Conservation (phyloP, 2,113 vertebrate species). For the Ascaphus truei region DNA sequence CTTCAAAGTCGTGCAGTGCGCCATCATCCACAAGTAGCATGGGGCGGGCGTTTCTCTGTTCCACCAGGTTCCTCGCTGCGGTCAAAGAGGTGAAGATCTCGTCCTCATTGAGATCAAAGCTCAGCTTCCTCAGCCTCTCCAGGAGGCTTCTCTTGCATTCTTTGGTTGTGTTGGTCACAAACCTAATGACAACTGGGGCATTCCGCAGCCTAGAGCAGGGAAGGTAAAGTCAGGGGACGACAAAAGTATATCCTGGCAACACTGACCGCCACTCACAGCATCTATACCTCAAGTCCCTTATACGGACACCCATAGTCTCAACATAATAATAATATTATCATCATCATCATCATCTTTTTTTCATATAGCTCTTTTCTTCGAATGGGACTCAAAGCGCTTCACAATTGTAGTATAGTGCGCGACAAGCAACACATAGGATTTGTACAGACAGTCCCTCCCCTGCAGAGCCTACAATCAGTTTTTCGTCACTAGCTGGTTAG, state of each 20-base stretch:
- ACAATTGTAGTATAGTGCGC: too few relatives aligned
- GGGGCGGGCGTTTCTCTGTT: conserved; percentile 76
- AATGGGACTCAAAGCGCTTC: too few relatives aligned
- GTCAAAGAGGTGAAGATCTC: conserved; percentile 95
- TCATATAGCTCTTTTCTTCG: too few relatives aligned
- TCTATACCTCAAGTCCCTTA: too few relatives aligned
- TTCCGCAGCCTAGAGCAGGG: conserved; percentile 65
- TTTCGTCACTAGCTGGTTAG: too few relatives aligned
- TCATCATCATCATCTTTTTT: too few relatives aligned
- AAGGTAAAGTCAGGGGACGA: not conserved
- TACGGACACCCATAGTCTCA: too few relatives aligned
- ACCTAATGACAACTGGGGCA: conserved; percentile 71
- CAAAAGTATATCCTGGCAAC: not conserved
- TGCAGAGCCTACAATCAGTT: too few relatives aligned
- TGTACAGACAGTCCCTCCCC: too few relatives aligned
- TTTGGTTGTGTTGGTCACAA: conserved; percentile 96
- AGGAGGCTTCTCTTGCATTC: conserved; percentile 83
- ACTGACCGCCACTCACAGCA: not conserved
- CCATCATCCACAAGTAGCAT: conserved; percentile 84
- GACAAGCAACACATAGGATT: too few relatives aligned
- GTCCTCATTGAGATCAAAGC: conserved; percentile 80
- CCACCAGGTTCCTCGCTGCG: conserved; percentile 83
- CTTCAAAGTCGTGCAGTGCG: conserved; percentile 85
- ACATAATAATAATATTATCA: too few relatives aligned
- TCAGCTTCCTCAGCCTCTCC: conserved; percentile 70